phyloP scores from a whole-genome alignment of 2,888 invertebrate species.

The Papilio protenor region DNA sequence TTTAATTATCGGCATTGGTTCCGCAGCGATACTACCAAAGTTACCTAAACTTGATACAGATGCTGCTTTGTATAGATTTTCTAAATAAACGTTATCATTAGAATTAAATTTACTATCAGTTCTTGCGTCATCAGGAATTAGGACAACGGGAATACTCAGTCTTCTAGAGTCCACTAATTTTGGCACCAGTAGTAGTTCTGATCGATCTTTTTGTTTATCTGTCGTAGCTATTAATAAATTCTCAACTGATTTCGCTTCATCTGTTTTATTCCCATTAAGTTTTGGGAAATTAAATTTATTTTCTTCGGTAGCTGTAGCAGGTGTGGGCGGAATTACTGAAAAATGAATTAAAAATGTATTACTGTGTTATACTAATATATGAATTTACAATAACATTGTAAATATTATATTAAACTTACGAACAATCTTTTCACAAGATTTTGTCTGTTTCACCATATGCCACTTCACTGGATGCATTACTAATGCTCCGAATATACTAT shows the following conservation, averaged over 20 bases:
- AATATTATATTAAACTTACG: conserved; percentile 60
- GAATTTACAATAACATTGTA: background rate
- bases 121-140: conserved; percentile 68
- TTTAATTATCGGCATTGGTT: conserved; percentile 79
- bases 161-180: conserved; percentile 70
- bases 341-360: conserved; percentile 46
- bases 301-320: conserved; percentile 66
- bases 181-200: conserved; percentile 70
- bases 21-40: conserved; percentile 73
- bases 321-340: conserved; percentile 80
- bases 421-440: conserved; percentile 73
- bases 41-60: conserved; percentile 78
- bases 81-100: conserved; percentile 72
- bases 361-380: background rate
- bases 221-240: conserved; percentile 65
- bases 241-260: conserved; percentile 70
- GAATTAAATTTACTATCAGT: conserved; percentile 75
- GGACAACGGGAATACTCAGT: conserved; percentile 75
- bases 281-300: conserved; percentile 68
- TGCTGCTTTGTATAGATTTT: conserved; percentile 78
- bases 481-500: conserved; percentile 87
- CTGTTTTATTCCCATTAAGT: conserved; percentile 53
- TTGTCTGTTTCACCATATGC: conserved; percentile 84
- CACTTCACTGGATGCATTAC: conserved; percentile 90
- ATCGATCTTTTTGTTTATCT: conserved; percentile 59